Percentiles rank a stretch among this genome's conserved stretches.
These are phyloP conservation scores for Trichosurus vulpecula DNA, from an alignment of 2,797 vertebrate genomes.

Conservation along the genomic window DNA sequence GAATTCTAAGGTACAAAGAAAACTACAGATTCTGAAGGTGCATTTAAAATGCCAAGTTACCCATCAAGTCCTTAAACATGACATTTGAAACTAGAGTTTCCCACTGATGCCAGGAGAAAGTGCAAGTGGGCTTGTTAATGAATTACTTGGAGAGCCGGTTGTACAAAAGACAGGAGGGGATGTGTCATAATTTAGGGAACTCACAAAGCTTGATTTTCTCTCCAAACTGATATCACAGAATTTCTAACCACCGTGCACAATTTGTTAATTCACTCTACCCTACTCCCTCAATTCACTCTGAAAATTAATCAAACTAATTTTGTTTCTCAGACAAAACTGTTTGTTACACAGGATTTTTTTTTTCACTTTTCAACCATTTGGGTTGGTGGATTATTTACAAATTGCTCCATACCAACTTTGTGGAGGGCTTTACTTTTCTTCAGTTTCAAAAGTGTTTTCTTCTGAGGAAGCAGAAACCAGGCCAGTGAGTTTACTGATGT, in stretches of 20 bases:
- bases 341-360: not conserved
- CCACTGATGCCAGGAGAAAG: not conserved
- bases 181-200: not conserved
- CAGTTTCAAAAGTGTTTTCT: not conserved
- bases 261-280: not conserved
- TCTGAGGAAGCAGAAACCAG: not conserved
- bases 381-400: not conserved
- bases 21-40: not conserved
- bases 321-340: not conserved
- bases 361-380: conserved; percentile 1
- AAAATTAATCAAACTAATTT: not conserved
- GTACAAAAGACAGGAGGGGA: conserved; percentile 28
- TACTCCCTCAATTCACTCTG: not conserved
- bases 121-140: not conserved
- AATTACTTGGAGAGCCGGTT: conserved; percentile 5
- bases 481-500: not conserved
- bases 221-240: not conserved
- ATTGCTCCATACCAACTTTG: conserved; percentile 20
- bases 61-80: not conserved
- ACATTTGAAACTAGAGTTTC: not conserved
- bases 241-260: not conserved
- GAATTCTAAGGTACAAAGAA: conserved; percentile 29
- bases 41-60: not conserved
- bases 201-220: not conserved
- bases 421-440: conserved; percentile 8